These are phyloP conservation scores for Uropsilus gracilis DNA, from an alignment of 2,113 vertebrate species.

Conservation along the genomic window DNA sequence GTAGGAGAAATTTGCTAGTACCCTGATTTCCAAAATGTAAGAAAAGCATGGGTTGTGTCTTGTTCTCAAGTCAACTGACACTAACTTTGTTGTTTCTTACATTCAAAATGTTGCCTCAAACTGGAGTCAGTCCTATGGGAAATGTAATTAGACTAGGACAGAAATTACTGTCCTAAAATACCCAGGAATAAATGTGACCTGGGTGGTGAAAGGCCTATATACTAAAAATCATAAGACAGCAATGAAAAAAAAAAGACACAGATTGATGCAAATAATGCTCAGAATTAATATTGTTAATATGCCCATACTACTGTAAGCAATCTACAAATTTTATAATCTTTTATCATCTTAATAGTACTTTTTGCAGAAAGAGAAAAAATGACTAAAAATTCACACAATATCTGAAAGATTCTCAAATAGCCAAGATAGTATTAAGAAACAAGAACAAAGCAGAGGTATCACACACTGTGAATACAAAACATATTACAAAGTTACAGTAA, in stretches of 20 bases:
- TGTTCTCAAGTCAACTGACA: conserved; percentile 10
- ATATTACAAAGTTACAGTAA: not conserved
- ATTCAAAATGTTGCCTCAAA: conserved; percentile 5
- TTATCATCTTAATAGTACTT: not conserved
- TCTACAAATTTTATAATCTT: not conserved
- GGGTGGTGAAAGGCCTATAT: not conserved
- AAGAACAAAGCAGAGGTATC: not conserved
- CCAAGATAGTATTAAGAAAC: not conserved
- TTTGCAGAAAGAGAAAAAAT: not conserved
- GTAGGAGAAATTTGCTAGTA: not conserved
- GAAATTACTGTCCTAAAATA: not conserved
- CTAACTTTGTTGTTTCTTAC: conserved; percentile 19
- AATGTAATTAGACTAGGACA: conserved; percentile 24
- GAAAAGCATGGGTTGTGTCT: not conserved
- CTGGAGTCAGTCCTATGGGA: not conserved
- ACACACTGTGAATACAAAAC: not conserved
- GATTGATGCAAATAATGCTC: not conserved
- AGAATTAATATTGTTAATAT: not conserved
- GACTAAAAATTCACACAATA: not conserved
- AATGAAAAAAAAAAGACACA: not conserved
- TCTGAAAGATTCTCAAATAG: not conserved
- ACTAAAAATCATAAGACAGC: not conserved
- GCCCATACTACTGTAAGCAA: not conserved
- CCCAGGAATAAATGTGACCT: not conserved
- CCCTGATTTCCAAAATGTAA: conserved; percentile 1